These are phyloP conservation scores for Lypha dubia DNA, from an alignment of 2,888 invertebrate species.

Conservation along the genomic window DNA sequence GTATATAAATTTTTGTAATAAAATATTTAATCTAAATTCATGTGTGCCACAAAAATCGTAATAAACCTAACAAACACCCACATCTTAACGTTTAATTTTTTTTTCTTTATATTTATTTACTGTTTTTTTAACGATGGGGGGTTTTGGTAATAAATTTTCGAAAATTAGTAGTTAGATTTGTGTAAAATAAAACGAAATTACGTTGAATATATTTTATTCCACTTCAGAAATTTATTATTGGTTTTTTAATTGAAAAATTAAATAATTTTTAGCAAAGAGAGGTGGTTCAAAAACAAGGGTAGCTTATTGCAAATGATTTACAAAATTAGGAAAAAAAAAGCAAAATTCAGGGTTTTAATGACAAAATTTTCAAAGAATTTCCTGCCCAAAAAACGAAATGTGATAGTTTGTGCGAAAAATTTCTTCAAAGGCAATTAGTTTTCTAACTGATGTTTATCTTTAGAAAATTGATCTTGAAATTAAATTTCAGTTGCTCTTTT, in stretches of 20 bases:
- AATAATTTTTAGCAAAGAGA: conserved; percentile 5
- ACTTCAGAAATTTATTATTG: conserved; percentile 36
- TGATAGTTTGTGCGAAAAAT: conserved; percentile 54
- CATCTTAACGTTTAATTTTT: background rate
- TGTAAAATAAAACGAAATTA: conserved; percentile 66
- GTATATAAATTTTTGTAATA: too few species aligned
- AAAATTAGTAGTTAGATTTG: conserved; percentile 69
- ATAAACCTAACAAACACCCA: background rate
- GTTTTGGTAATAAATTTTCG: conserved; percentile 53
- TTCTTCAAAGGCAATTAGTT: conserved; percentile 55
- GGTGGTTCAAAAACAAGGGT: conserved; percentile 42
- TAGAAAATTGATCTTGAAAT: conserved; percentile 61
- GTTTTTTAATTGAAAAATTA: conserved; percentile 64
- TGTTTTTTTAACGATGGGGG: background rate
- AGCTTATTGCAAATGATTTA: conserved; percentile 3
- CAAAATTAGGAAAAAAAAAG: conserved; percentile 11
- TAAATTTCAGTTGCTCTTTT: conserved; percentile 57
- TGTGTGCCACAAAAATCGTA: background rate
- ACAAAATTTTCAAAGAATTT: conserved; percentile 29
- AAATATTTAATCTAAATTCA: too few species aligned
- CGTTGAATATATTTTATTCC: background rate
- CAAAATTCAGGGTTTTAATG: conserved; percentile 48
- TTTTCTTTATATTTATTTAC: background rate
- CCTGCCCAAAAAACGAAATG: conserved; percentile 55
- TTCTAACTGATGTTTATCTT: conserved; percentile 41